phyloP scores from a whole-genome alignment of 2,113 vertebrate species.

The Eolophus roseicapilla region DNA sequence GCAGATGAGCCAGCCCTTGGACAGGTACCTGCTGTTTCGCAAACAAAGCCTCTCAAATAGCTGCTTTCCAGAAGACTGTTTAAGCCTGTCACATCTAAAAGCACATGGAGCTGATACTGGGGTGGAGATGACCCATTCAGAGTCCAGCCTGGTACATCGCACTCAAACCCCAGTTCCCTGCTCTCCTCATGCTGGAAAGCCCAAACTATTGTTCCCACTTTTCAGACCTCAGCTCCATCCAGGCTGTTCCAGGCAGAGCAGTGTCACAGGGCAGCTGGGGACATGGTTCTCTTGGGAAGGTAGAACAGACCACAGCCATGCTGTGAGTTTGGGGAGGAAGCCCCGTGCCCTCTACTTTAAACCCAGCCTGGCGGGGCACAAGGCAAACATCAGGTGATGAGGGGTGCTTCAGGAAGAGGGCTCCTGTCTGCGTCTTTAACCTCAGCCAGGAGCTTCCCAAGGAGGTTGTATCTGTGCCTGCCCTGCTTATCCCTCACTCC shows the following conservation, averaged over 20 bases:
- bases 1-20: not conserved
- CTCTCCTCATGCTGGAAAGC: not conserved
- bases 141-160: not conserved
- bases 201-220: not conserved
- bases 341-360: not conserved
- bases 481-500: not conserved
- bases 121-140: not conserved
- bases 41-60: not conserved
- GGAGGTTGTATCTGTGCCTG: accelerated
- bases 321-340: not conserved
- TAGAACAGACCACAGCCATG: not conserved
- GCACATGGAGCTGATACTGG: not conserved
- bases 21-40: not conserved
- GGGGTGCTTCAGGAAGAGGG: not conserved
- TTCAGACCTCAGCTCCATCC: not conserved
- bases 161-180: not conserved
- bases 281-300: not conserved
- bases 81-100: not conserved
- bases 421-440: not conserved
- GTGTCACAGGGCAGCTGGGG: not conserved
- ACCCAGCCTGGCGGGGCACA: not conserved
- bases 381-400: not conserved
- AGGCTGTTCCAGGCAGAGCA: not conserved
- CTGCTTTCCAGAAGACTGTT: not conserved
- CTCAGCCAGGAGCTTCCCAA: not conserved